Evolutionary conservation across 2,888 invertebrate species (phyloP).

Genomic region (Nysson spinosus): DNA sequence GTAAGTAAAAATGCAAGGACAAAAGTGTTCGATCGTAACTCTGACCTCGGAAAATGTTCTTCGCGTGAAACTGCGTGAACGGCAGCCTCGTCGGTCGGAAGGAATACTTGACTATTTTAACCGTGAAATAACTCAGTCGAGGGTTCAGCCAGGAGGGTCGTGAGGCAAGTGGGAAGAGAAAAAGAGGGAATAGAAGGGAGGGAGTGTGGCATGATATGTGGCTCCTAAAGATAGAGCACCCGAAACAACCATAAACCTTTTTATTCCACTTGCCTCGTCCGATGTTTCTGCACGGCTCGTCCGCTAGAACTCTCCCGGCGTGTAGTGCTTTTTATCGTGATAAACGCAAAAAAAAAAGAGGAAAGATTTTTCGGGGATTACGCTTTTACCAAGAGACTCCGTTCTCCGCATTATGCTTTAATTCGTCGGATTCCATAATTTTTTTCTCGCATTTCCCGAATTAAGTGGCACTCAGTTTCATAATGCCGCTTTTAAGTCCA

Average conservation of each 20-base stretch:
- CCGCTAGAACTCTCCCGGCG: constrained; percentile 11
- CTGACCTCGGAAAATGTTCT: constrained; percentile 35
- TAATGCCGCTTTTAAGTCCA: neutral
- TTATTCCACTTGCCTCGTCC: constrained; percentile 50
- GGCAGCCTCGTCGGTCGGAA: constrained; percentile 52
- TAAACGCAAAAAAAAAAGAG: too few species aligned
- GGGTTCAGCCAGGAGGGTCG: constrained; percentile 56
- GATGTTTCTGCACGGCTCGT: constrained; percentile 24
- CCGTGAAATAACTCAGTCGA: constrained; percentile 74
- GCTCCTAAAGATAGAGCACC: constrained; percentile 73
- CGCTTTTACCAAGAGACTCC: constrained; percentile 4
- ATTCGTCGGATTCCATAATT: constrained; percentile 25
- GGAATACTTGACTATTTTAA: constrained; percentile 73
- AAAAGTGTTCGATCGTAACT: constrained; percentile 11
- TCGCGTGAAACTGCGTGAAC: constrained; percentile 49
- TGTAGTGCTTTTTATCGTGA: constrained; percentile 20
- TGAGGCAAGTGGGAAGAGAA: constrained; percentile 43
- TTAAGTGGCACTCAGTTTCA: neutral
- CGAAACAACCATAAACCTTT: constrained; percentile 70
- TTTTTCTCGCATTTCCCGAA: neutral
- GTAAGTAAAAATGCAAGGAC: constrained; percentile 8
- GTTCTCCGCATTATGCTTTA: constrained; percentile 13
- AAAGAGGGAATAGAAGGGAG: constrained; percentile 34
- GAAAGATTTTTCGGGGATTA: constrained; percentile 31
- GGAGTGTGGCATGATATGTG: constrained; percentile 67